Evolutionary conservation across 1,140 invertebrate genomes (phyloP), one percentile per base, ranked within the genome.

Genomic region (Frieseomelitta varia): DNA sequence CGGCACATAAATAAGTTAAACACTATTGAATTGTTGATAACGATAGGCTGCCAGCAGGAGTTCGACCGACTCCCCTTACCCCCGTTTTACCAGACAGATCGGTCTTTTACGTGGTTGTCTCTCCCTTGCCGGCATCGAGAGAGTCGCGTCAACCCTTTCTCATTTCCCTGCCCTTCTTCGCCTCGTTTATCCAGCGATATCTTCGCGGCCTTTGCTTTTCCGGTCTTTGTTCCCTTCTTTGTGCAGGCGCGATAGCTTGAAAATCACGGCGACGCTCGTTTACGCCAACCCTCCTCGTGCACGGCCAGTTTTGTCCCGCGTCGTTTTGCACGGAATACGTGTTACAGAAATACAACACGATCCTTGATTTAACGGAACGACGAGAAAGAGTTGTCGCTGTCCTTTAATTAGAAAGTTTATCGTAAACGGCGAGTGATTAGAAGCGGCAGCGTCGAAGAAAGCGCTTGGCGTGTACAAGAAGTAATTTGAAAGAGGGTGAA

Each of bases 1-100:
- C 87, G 90, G 89, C 81, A 79, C 90, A 88, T 93, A 92, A 93
- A 93, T 92, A 92, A 92, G 87, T 92, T 91, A 88, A 92, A 91
- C 90, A 88, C 90, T 87, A 92, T 92, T 92, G 91, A 91, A 91
- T 91, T 91, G 86, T 91, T 91, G 86, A 91, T 91, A 87, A 84
- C 86, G 85, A 90, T 91, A 86, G 85, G 69, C 72, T 27, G 81
- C 72, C 53, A 24, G 71, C 68, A 76, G n/a, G 79, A 75, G 79
- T 63, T 63, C 68, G 72, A 55, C 76, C 65, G 79, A 39, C 53
- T 80, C 81, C 84, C 69, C 68, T 73, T 34, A 61, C 68, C 79
- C 74, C 81, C 39, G 39, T 47, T 85, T 80, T 39, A 55, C 73
- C 73, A 58, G 74, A 68, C 58, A 27, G 34, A 47, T 58, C 30